Percentiles rank a stretch among this genome's conserved stretches.
phyloP scores from a whole-genome alignment of 2,113 vertebrate genomes.

The Chascanopsetta lugubris region DNA sequence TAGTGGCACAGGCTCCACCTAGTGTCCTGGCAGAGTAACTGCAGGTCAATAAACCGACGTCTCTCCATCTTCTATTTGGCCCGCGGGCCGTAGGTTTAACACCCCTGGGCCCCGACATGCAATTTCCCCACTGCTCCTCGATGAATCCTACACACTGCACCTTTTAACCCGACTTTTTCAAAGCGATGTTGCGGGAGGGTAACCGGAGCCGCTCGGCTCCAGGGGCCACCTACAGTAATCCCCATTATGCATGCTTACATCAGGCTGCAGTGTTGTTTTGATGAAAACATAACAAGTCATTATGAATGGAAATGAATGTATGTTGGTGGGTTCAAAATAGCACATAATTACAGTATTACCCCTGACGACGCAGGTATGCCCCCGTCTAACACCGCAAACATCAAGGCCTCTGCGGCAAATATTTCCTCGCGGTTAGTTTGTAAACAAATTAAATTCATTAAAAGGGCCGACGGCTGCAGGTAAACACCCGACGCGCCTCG shows the following conservation, averaged over 20 bases:
- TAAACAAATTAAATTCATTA: constrained; percentile 78
- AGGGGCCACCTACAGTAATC: constrained; percentile 60
- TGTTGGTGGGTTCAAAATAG: constrained; percentile 80
- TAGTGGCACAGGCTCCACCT: no score
- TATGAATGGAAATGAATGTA: constrained; percentile 84
- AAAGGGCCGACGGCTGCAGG: constrained; percentile 41
- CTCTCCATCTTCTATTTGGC: no score
- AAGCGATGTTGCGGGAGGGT: constrained; percentile 44
- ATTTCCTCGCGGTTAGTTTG: constrained; percentile 77
- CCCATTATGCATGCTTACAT: constrained; percentile 78
- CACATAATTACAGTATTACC: constrained; percentile 81
- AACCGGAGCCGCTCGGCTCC: constrained; percentile 55
- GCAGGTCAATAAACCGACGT: no score
- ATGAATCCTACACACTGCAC: no score
- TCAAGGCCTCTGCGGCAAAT: constrained; percentile 72
- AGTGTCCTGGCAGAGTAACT: no score
- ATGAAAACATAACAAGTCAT: constrained; percentile 76
- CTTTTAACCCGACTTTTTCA: constrained; percentile 8
- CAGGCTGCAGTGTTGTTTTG: constrained; percentile 74
- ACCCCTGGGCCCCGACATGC: no score
- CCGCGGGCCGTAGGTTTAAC: no score
- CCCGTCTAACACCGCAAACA: constrained; percentile 69
- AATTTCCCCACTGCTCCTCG: no score
- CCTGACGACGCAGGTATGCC: constrained; percentile 77
- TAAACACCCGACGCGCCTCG: constrained; percentile 56